phyloP scores from a whole-genome alignment of 2,797 vertebrate species.

The Eospalax fontanierii region DNA sequence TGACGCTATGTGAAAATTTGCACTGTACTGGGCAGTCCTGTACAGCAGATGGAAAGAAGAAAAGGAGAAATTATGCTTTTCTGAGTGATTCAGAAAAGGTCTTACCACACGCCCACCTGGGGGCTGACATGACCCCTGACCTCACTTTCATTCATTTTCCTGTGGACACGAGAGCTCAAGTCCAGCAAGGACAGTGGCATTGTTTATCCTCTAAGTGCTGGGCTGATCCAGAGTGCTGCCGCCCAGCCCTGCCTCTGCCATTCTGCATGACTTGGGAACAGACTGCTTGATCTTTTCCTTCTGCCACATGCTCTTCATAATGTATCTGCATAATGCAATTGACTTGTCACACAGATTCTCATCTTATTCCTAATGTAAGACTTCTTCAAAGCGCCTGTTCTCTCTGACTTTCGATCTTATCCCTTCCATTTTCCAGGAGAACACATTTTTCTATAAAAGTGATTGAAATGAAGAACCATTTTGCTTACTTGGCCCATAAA shows the following conservation, averaged over 20 bases:
- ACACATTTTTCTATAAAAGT: neutral
- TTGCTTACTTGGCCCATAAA: slow-evolving; percentile 35
- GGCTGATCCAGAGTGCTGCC: neutral
- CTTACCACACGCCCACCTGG: neutral
- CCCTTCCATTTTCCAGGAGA: neutral
- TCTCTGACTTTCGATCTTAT: slow-evolving; percentile 1
- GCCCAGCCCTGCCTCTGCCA: neutral
- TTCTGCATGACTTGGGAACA: neutral
- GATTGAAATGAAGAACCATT: slow-evolving; percentile 31
- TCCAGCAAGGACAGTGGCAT: neutral
- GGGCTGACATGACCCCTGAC: neutral
- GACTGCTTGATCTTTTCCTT: neutral
- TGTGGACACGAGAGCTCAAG: neutral
- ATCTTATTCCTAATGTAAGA: neutral
- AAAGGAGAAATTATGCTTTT: no score
- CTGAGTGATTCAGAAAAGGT: no score
- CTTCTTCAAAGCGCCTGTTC: neutral
- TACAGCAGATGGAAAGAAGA: no score
- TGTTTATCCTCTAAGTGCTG: neutral
- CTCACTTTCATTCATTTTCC: neutral
- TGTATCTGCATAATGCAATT: neutral
- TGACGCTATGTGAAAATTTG: no score
- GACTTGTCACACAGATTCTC: neutral
- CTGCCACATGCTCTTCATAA: neutral
- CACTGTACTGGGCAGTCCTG: no score